phyloP scores from a whole-genome alignment of 2,797 vertebrate species.

The Sparidentex hasta region DNA sequence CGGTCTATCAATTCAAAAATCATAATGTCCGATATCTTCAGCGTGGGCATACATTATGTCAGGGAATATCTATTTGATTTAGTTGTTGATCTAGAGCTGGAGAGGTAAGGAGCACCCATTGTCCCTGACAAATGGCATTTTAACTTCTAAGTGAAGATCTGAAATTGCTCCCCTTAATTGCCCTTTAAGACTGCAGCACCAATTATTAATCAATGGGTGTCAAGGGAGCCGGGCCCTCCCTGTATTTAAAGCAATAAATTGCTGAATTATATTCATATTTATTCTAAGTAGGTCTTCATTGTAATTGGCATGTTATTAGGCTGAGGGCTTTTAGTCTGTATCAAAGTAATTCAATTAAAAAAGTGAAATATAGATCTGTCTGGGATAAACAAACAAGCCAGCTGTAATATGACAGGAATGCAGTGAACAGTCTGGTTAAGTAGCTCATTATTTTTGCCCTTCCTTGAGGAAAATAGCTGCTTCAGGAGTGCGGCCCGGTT shows the following conservation, averaged over 20 bases:
- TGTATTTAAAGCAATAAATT: constrained; percentile 96
- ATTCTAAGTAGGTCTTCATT: constrained; percentile 97
- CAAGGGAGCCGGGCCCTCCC: constrained; percentile 89
- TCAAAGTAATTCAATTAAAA: constrained; percentile 99
- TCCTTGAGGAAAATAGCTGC: constrained; percentile 87
- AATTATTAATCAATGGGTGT: constrained; percentile 98
- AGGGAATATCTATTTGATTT: constrained; percentile 85
- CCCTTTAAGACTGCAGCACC: constrained; percentile 87
- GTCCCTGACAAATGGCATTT: constrained; percentile 92
- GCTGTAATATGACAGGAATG: constrained; percentile 95
- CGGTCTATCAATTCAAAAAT: constrained; percentile 85
- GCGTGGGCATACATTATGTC: constrained; percentile 84
- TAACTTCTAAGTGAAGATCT: constrained; percentile 91
- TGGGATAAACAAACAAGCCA: constrained; percentile 94
- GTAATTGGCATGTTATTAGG: constrained; percentile 99
- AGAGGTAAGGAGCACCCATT: constrained; percentile 74
- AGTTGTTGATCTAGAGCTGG: constrained; percentile 80
- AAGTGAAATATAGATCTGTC: constrained; percentile 97
- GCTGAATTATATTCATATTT: constrained; percentile 97
- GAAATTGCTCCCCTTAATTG: constrained; percentile 94
- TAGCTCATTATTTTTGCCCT: constrained; percentile 92
- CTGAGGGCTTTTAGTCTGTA: constrained; percentile 97
- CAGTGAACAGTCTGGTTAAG: constrained; percentile 90
- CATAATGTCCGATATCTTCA: constrained; percentile 81
- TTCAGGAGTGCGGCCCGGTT: constrained; percentile 76